phyloP scores from a whole-genome alignment of 2,888 invertebrate species.

The Aelia acuminata region DNA sequence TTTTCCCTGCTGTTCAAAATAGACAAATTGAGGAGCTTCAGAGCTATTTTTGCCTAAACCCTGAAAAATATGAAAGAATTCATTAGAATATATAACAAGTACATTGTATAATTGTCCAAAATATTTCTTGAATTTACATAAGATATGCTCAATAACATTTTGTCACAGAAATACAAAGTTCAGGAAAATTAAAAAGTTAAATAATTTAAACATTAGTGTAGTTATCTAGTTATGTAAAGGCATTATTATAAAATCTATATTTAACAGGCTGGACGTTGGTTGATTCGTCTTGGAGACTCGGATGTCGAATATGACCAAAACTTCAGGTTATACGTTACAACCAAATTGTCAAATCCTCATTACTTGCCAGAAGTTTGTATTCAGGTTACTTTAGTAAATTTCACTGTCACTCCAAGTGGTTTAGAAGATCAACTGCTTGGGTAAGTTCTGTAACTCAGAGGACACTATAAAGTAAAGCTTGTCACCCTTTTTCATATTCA shows the following conservation, averaged over 20 bases:
- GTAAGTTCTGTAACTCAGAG: conserved; percentile 73
- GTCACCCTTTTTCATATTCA: no score
- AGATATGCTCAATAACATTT: no score
- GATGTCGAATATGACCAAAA: conserved; percentile 90
- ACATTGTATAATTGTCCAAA: no score
- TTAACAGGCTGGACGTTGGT: conserved; percentile 79
- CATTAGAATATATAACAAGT: no score
- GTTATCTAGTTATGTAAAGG: not conserved
- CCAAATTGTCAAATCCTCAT: conserved; percentile 93
- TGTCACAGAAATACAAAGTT: no score
- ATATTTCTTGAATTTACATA: no score
- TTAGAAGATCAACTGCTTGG: conserved; percentile 92
- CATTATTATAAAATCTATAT: not conserved
- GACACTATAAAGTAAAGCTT: no score
- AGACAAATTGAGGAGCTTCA: no score
- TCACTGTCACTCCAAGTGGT: conserved; percentile 90
- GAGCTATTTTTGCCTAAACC: no score
- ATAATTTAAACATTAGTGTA: not conserved
- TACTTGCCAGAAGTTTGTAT: conserved; percentile 94
- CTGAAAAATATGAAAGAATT: no score
- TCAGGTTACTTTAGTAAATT: conserved; percentile 93
- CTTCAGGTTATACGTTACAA: conserved; percentile 91
- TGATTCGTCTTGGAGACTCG: conserved; percentile 88
- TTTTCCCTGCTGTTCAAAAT: no score
- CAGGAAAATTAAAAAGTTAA: no score